These are phyloP conservation scores for Dinoponera quadriceps DNA, from an alignment of 1,140 invertebrate genomes.

Conservation along the genomic window DNA sequence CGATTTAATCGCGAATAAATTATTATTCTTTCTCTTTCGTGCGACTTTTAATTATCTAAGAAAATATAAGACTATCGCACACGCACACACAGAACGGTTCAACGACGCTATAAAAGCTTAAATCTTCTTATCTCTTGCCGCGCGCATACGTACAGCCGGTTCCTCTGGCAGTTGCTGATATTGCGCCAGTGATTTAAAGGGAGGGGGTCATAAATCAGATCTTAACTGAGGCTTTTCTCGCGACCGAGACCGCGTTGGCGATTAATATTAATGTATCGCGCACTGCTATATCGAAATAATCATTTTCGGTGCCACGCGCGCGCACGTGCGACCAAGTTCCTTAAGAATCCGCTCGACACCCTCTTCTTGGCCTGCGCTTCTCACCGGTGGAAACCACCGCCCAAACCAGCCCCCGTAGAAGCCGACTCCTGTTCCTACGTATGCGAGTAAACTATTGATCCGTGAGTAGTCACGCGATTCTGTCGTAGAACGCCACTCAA, in stretches of 20 bases:
- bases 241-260: neutral
- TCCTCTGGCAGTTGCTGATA: neutral
- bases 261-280: constrained; percentile 34
- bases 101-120: neutral
- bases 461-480: constrained; percentile 84
- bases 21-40: neutral
- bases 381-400: constrained; percentile 54
- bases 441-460: constrained; percentile 83
- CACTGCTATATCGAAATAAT: constrained; percentile 5
- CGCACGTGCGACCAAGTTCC: neutral
- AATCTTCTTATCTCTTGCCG: neutral
- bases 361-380: constrained; percentile 50
- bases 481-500: constrained; percentile 84
- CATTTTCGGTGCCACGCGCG: neutral
- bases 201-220: neutral
- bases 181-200: neutral
- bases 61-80: neutral
- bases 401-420: constrained; percentile 65
- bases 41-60: neutral
- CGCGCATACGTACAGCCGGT: neutral
- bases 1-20: neutral
- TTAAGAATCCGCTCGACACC: constrained; percentile 24
- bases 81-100: neutral
- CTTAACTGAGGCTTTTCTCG: neutral
- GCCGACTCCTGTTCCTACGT: constrained; percentile 66